Base-by-base conservation (phyloP, 1,140 invertebrate genomes). In the Zelostemma sp. region DNA sequence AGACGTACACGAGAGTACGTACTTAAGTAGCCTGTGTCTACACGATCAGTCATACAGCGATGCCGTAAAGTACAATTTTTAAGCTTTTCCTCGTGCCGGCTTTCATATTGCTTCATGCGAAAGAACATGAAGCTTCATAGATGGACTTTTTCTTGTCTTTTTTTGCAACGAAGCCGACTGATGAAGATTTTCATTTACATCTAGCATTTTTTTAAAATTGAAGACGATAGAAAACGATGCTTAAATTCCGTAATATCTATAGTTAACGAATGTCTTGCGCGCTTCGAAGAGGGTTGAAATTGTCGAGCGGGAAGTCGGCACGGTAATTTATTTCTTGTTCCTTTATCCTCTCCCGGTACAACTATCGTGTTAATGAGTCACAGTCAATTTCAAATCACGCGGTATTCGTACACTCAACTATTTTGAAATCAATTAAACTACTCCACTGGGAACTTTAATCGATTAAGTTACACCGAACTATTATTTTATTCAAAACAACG, bases 261-360 rank as follows among this genome's bases (percentile, higher is more conserved):
- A 21, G 43, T 19, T 46, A 11, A 1, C 16, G 16, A 19, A 19
- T 21, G 17, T 46, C 43, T 46, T 18, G 43, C 9, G 43, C 9
- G 43, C 15, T 19, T 4, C 9, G 18, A 19, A 19, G 43, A 46
- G 43, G 43, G 43, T 41, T 2, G 40, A 41, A n/a, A 15, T 41
- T 41, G 6, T 46, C 17, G 17, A 18, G 43, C 9, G 43, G 43
- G 43, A 18, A 46, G 18, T 46, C 16, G 16, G 18, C 6, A 46
- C 19, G 43, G 43, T 46, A 46, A 46, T 46, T 46, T 46, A 46
- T 46, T 46, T 46, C 43, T 46, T 46, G 43, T 46, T 19, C 17
- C 43, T 46, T 43, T 14, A 38, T 14, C 40, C 5, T 14, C 15
- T 11, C n/a, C 18, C 43, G 9, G 16, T 43, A 14, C 40, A 46